phyloP scores from a whole-genome alignment of 2,888 invertebrate genomes.

The Idaea biselata region DNA sequence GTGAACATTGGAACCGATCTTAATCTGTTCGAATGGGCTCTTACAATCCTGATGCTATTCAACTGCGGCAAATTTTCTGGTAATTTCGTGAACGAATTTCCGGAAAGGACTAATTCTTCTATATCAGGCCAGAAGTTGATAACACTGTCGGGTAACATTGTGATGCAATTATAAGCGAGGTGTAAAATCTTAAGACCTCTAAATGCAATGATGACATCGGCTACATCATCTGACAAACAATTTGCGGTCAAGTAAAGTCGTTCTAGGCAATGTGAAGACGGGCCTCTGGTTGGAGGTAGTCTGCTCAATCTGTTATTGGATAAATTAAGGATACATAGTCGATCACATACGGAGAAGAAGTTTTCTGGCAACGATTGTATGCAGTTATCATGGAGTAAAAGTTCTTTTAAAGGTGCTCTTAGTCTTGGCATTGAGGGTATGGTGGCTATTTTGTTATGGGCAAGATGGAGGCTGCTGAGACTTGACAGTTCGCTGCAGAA shows the following conservation, averaged over 20 bases:
- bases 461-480: conserved; percentile 86
- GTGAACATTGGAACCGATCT: conserved; percentile 88
- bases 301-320: conserved; percentile 89
- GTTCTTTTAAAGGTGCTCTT: conserved; percentile 83
- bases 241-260: conserved; percentile 88
- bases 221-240: conserved; percentile 85
- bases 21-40: conserved; percentile 91
- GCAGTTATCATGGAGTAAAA: conserved; percentile 89
- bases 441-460: conserved; percentile 87
- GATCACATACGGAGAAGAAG: conserved; percentile 85
- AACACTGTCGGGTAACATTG: conserved; percentile 86
- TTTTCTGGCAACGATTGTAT: conserved; percentile 87
- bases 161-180: conserved; percentile 89
- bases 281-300: conserved; percentile 83
- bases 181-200: conserved; percentile 85
- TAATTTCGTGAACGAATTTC: conserved; percentile 87
- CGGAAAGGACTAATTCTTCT: conserved; percentile 90
- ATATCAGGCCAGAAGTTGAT: conserved; percentile 88
- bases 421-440: conserved; percentile 86
- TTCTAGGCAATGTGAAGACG: conserved; percentile 83
- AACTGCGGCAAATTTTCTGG: conserved; percentile 88
- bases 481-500: conserved; percentile 87
- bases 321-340: conserved; percentile 86
- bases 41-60: conserved; percentile 85
- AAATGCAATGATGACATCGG: conserved; percentile 84